These are phyloP conservation scores for Sebastes kiyomatsui DNA, from an alignment of 2,797 vertebrate genomes.

Conservation along the genomic window DNA sequence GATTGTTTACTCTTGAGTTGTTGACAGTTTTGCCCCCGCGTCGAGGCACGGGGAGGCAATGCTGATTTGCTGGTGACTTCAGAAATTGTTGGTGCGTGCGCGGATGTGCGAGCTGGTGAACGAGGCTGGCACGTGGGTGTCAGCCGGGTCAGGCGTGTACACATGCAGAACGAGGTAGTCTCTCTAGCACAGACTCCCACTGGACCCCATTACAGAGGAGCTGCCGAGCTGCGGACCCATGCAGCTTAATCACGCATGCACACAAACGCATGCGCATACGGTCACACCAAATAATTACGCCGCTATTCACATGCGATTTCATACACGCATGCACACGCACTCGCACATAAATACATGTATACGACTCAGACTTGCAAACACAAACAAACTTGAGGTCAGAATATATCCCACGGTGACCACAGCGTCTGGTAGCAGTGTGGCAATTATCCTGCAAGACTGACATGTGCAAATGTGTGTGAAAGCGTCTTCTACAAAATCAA, in stretches of 20 bases:
- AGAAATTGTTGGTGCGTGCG: conserved; percentile 54
- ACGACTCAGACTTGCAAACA: conserved; percentile 57
- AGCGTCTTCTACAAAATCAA: conserved; percentile 71
- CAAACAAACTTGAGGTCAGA: conserved; percentile 72
- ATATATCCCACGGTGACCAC: conserved; percentile 71
- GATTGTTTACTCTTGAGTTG: conserved; percentile 53
- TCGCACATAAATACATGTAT: conserved; percentile 61
- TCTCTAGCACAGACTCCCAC: conserved; percentile 71
- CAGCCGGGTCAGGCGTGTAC: conserved; percentile 73
- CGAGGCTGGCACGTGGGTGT: conserved; percentile 63
- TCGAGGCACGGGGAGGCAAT: conserved; percentile 8
- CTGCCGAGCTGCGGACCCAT: conserved; percentile 57
- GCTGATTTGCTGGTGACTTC: conserved; percentile 56
- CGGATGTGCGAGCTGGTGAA: conserved; percentile 51
- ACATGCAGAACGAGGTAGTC: conserved; percentile 58
- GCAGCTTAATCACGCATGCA: conserved; percentile 68
- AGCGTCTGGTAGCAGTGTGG: conserved; percentile 64
- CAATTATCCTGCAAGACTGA: conserved; percentile 79
- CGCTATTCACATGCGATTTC: conserved; percentile 50
- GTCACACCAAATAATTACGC: conserved; percentile 57
- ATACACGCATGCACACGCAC: conserved; percentile 22
- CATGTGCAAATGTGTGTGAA: conserved; percentile 77
- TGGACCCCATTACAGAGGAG: conserved; percentile 81
- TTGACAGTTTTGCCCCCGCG: conserved; percentile 32
- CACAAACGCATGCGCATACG: conserved; percentile 43